phyloP scores from a whole-genome alignment of 2,888 invertebrate species.

The Periphyllus acericola region DNA sequence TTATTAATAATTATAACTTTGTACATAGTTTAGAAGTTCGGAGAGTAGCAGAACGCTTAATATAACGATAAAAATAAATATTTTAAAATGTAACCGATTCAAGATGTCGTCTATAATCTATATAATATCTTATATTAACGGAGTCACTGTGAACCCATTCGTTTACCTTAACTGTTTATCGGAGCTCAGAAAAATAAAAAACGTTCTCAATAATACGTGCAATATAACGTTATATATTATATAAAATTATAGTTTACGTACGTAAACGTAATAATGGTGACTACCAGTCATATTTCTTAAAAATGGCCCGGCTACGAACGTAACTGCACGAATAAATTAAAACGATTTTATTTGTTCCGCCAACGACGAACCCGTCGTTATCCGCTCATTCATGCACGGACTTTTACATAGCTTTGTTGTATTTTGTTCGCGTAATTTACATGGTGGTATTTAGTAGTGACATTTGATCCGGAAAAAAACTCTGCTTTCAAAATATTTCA shows the following conservation, averaged over 20 bases:
- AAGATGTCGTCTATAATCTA: too few species aligned
- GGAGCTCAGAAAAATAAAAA: too few species aligned
- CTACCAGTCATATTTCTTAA: conserved; percentile 40
- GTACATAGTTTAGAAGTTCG: too few species aligned
- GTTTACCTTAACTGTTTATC: too few species aligned
- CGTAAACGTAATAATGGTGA: conserved; percentile 3
- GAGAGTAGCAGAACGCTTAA: too few species aligned
- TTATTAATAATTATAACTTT: too few species aligned
- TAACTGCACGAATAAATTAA: conserved; percentile 42
- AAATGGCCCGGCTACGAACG: conserved; percentile 5
- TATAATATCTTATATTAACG: too few species aligned
- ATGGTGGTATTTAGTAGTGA: conserved; percentile 34
- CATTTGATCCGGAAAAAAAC: conserved; percentile 42
- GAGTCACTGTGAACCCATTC: too few species aligned
- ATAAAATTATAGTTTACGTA: conserved; percentile 30
- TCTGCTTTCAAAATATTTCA: conserved; percentile 44
- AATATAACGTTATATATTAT: conserved; percentile 31
- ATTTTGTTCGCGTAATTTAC: conserved; percentile 43
- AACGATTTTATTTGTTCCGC: conserved; percentile 30
- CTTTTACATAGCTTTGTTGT: conserved; percentile 26
- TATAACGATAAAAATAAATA: too few species aligned
- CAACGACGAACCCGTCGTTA: conserved; percentile 16
- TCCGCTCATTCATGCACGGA: conserved; percentile 20
- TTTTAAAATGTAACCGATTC: too few species aligned
- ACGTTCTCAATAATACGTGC: background rate